Evolutionary conservation across 2,113 vertebrate genomes (phyloP).

Genomic region (Chiloscyllium plagiosum): DNA sequence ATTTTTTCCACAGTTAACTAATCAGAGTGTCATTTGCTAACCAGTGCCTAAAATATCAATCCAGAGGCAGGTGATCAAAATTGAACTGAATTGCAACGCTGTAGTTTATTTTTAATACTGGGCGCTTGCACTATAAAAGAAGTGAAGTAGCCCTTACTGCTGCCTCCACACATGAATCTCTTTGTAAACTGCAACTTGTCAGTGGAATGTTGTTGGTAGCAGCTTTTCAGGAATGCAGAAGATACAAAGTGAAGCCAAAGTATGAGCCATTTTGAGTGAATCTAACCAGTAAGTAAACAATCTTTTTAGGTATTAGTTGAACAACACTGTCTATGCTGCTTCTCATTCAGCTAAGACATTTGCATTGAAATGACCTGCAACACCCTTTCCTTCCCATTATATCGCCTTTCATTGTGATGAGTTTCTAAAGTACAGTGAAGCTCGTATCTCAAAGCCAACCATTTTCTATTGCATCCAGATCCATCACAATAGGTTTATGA

Average conservation of each 20-base stretch:
- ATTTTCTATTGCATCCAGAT: neutral
- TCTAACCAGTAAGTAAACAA: neutral
- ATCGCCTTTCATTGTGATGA: neutral
- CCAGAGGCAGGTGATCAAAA: neutral
- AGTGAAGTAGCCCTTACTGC: neutral
- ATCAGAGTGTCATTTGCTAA: neutral
- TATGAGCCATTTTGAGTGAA: neutral
- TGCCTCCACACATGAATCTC: too few species aligned
- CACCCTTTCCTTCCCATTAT: neutral
- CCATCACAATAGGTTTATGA: neutral
- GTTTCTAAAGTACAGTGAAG: neutral
- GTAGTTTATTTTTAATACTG: neutral
- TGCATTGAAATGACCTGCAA: neutral
- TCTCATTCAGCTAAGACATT: neutral
- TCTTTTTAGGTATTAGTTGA: neutral
- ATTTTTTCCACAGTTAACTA: conserved; percentile 13
- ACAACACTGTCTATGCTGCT: neutral
- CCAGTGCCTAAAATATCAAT: neutral
- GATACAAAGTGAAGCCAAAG: neutral
- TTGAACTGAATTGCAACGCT: neutral
- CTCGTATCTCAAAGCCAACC: neutral
- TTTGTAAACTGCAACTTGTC: neutral
- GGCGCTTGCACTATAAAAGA: neutral
- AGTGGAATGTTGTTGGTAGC: neutral
- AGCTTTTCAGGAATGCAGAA: neutral